Percentiles rank a stretch among this genome's conserved stretches.
phyloP scores from a whole-genome alignment of 2,888 invertebrate genomes.

The Mesorhabditis spiculigera region DNA sequence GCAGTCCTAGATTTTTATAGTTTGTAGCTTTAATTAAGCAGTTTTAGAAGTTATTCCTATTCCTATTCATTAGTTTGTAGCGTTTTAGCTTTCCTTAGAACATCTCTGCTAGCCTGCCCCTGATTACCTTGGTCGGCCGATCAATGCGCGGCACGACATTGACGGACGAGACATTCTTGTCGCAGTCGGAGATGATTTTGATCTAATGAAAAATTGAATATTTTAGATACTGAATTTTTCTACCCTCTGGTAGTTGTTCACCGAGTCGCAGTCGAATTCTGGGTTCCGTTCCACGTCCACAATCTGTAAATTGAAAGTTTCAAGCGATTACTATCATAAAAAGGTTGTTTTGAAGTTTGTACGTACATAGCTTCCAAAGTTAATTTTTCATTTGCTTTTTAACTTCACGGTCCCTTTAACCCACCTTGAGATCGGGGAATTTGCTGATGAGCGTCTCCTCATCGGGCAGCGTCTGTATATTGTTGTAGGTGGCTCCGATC shows the following conservation, averaged over 20 bases:
- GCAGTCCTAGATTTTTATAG: constrained; percentile 29
- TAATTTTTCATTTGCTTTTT: not conserved
- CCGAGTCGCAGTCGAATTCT: constrained; percentile 43
- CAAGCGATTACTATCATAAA: not conserved
- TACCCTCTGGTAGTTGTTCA: constrained; percentile 26
- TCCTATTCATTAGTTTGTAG: too few relatives aligned
- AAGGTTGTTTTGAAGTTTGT: not conserved
- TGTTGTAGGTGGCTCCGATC: constrained; percentile 47
- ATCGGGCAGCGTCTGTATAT: constrained; percentile 38
- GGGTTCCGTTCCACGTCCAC: constrained; percentile 50
- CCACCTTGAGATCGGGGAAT: constrained; percentile 49
- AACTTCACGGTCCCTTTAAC: not conserved
- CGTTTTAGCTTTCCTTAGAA: not conserved
- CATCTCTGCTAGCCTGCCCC: not conserved
- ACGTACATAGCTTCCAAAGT: not conserved
- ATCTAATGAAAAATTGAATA: constrained; percentile 10
- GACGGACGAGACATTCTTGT: constrained; percentile 37
- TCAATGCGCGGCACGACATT: constrained; percentile 28
- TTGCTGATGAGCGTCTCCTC: constrained; percentile 43
- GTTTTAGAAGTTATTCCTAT: too few relatives aligned
- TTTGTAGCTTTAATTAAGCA: too few relatives aligned
- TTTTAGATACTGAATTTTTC: not conserved
- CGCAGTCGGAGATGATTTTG: constrained; percentile 41
- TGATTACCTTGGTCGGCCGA: constrained; percentile 27
- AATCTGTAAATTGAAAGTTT: constrained; percentile 24